Evolutionary conservation across 2,113 vertebrate species (phyloP).

Genomic region (Pollimyrus isidori): DNA sequence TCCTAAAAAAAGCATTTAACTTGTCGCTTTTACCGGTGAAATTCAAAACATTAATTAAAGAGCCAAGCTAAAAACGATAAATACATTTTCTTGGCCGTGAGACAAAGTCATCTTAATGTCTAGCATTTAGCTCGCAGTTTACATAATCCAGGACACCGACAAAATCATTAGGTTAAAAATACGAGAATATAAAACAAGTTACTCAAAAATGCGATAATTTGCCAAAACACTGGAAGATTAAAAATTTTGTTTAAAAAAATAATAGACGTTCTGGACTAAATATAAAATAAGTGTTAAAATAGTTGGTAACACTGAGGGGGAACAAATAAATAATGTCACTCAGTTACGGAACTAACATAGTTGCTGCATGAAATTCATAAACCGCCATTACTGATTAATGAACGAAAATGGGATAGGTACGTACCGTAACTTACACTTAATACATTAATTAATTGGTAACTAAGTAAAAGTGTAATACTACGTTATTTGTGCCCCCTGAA

Average conservation of each 20-base stretch:
- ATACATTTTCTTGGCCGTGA: neutral
- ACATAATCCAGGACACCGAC: neutral
- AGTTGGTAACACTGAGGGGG: neutral
- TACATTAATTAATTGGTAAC: neutral
- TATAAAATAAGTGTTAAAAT: neutral
- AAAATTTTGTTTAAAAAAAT: neutral
- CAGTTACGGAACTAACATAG: neutral
- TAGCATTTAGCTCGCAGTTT: neutral
- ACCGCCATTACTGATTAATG: neutral
- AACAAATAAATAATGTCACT: neutral
- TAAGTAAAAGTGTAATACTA: neutral
- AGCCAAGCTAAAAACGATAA: neutral
- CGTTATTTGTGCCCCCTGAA: neutral
- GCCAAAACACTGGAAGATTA: neutral
- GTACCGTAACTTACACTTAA: neutral
- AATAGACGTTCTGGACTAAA: neutral
- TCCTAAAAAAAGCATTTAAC: neutral
- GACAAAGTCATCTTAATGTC: neutral
- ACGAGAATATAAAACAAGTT: neutral
- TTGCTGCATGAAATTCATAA: neutral
- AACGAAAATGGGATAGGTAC: neutral
- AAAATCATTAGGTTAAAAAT: neutral
- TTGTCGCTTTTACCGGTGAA: neutral
- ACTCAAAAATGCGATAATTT: neutral
- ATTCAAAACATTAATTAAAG: neutral